These are phyloP conservation scores for Patella depressa DNA, from an alignment of 2,888 invertebrate species.

Conservation along the genomic window DNA sequence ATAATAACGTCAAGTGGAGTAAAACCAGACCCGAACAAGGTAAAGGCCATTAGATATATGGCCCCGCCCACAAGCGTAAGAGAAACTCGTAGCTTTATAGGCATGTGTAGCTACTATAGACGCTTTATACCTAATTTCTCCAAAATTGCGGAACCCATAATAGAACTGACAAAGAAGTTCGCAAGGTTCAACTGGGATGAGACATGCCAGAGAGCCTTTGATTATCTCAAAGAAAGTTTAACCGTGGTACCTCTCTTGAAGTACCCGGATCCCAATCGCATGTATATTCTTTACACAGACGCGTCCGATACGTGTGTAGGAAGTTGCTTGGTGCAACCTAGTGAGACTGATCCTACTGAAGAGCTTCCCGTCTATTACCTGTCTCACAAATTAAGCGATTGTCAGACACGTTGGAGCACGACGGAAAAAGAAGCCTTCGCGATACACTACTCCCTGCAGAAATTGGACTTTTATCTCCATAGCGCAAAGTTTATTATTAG, in stretches of 20 bases:
- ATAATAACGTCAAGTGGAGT: conserved; percentile 28
- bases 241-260: too few species aligned
- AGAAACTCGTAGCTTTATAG: conserved; percentile 37
- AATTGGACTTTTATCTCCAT: conserved; percentile 7
- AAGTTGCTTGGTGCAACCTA: not conserved
- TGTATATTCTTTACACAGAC: too few species aligned
- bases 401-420: conserved; percentile 11
- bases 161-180: conserved; percentile 25
- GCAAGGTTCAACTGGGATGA: conserved; percentile 2
- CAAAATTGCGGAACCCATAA: conserved; percentile 33
- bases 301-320: not conserved
- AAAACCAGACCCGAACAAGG: conserved; percentile 28
- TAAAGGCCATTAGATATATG: conserved; percentile 27
- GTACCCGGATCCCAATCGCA: too few species aligned
- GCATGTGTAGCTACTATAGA: conserved; percentile 38
- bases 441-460: conserved; percentile 18
- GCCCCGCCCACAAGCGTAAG: conserved; percentile 27
- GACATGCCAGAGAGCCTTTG: not conserved
- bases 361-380: conserved; percentile 8
- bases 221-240: not conserved
- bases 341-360: not conserved
- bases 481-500: too few species aligned
- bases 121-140: conserved; percentile 36
- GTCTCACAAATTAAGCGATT: conserved; percentile 6
- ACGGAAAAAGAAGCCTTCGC: conserved; percentile 17